Evolutionary conservation across 23 tunicate genomes (phyloP).

Genomic region (Ascidia mentula): DNA sequence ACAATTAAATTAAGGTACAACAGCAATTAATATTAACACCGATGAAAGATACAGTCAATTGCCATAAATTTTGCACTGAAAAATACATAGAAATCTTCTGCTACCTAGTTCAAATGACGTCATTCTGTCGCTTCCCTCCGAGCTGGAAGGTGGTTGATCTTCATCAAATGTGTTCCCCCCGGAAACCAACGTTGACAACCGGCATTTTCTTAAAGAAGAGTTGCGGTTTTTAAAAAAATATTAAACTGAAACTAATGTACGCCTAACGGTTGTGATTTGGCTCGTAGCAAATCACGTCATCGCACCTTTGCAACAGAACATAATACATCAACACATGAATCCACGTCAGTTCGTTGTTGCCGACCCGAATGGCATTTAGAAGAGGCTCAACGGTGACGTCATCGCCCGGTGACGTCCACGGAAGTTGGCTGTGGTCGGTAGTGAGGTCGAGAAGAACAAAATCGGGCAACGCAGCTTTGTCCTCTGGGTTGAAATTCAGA

Average conservation of each 20-base stretch:
- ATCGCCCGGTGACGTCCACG: conserved; percentile 17
- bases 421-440: conserved; percentile 47
- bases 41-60: too few relatives aligned
- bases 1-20: too few relatives aligned
- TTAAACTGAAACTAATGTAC: not conserved
- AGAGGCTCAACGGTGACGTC: conserved; percentile 48
- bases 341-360: conserved; percentile 46
- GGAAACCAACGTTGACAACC: conserved; percentile 13
- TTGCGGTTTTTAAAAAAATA: not conserved
- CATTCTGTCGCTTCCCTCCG: not conserved
- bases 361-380: conserved; percentile 30
- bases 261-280: not conserved
- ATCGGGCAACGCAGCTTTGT: conserved; percentile 58
- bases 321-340: conserved; percentile 68
- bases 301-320: conserved; percentile 49
- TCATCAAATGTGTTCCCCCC: conserved; percentile 15
- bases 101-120: not conserved
- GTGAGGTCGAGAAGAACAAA: conserved; percentile 59
- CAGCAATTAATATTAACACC: too few relatives aligned
- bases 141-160: not conserved
- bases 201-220: conserved; percentile 24
- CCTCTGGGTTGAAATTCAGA: conserved; percentile 32
- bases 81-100: too few relatives aligned
- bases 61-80: too few relatives aligned
- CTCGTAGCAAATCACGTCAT: too few relatives aligned